Base-by-base conservation (phyloP, 2,113 vertebrate genomes). In the Solea solea region DNA sequence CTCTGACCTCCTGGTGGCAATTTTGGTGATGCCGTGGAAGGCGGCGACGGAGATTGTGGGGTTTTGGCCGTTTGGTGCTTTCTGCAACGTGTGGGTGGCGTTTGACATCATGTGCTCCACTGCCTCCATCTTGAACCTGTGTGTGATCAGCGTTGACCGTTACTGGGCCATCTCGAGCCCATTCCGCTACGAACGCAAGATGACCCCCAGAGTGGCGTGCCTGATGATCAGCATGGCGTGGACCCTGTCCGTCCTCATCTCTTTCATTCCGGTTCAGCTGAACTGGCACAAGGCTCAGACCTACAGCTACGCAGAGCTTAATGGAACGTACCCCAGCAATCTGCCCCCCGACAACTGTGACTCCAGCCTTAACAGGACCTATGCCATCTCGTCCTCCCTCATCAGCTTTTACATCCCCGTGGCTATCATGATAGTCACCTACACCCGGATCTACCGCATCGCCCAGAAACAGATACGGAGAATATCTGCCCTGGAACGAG, bases 81-180 rank as follows among this genome's bases (percentile, higher is more conserved):
- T 99, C 91, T 99, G 98, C 88, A 96, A 96, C 61, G 93, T 98
- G 34, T 99, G 98, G 98, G 97, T 99, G 86, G 96, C 98, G 14
- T 99, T 98, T 82, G 98, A 99, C 92, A 99, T 99, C 88, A 99
- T 98, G 98, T 99, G 98, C 72, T 98, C 97, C 74, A 99, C 98
- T 0, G 98, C 98, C 16, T 99, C 98, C 68, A 99, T 99, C 85
- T 93, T 99, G 88, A 98, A 99, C 86, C 94, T 99, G 62, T 99
- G 98, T 69, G 96, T 99, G 76, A 99, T 99, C 74, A 99, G 98
- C 0, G 97, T 99, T 50, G 98, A 99, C 92, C 93, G 98, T 49
- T 99, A 99, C 53, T 99, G 97, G 98, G 98, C 98, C 70, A 99
- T 99, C 88, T 99, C 98, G 0, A 98, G 97, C 76, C 98, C 98